These are phyloP conservation scores for Diploptera punctata DNA, from an alignment of 2,888 invertebrate species.

Conservation along the genomic window DNA sequence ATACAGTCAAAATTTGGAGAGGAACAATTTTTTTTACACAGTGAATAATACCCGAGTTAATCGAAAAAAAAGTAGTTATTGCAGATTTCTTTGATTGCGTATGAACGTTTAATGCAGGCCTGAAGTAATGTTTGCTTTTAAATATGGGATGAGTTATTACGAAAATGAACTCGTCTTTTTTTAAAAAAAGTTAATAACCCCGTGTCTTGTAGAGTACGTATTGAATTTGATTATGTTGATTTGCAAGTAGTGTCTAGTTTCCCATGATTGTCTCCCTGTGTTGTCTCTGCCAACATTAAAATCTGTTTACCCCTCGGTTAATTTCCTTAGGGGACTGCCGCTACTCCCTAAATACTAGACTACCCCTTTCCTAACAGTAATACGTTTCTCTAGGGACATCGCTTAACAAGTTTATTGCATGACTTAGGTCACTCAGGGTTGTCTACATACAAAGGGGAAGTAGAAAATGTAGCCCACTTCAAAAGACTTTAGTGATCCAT, in stretches of 20 bases:
- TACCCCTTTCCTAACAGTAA: slow-evolving; percentile 11
- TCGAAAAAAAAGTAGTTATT: too few species aligned
- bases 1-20: too few species aligned
- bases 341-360: not conserved
- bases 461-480: not conserved
- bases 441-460: slow-evolving; percentile 10
- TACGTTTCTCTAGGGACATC: slow-evolving; percentile 39
- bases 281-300: slow-evolving; percentile 42
- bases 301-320: slow-evolving; percentile 44
- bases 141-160: too few species aligned
- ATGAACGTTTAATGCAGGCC: too few species aligned
- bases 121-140: too few species aligned
- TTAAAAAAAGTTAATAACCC: not conserved
- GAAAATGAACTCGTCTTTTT: too few species aligned
- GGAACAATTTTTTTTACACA: too few species aligned
- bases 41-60: too few species aligned
- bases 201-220: not conserved
- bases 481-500: not conserved
- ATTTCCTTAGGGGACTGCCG: slow-evolving; percentile 43
- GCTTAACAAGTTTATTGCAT: slow-evolving; percentile 46
- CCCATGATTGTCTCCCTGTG: too few species aligned
- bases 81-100: too few species aligned
- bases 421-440: slow-evolving; percentile 41
- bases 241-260: not conserved
- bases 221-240: too few species aligned